Evolutionary conservation across 2,797 vertebrate genomes (phyloP), one percentile per base, ranked within the genome.

Genomic region (Phrynocephalus guinanensis): DNA sequence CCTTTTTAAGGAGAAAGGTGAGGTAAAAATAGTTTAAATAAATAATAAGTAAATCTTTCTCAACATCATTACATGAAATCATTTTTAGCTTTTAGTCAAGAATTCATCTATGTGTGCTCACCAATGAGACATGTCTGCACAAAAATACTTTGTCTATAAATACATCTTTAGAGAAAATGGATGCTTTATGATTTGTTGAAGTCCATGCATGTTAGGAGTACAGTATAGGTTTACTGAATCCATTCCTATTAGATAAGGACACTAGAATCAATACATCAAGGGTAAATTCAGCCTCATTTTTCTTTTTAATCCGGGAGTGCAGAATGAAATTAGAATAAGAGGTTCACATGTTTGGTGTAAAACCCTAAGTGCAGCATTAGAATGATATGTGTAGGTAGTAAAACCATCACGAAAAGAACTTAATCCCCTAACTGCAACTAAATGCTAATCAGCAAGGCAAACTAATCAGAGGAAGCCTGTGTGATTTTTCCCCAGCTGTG

Each of bases 391-490:
- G 26, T 77, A 92, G 67, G 56, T 52, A 79, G 83, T 76, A 82
- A 87, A 89, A 89, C 82, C 89, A 68, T 44, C 81, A 0, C 22
- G 38, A 75, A 91, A 86, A 88, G 90, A 94, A 92, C 72, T 89
- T 92, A 85, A 94, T 93, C 73, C 87, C 91, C 13, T 79, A 60
- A 90, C 44, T 88, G 93, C 92, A 95, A 94, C 56, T 83, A 83
- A 90, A 92, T 82, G 87, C 92, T 86, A 89, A 91, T 86, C 50
- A 90, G 84, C 89, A 94, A 92, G 88, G 94, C 30, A 93, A 93
- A 86, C 33, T 71, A 82, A 90, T 82, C 83, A 86, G 73, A 68
- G 89, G 91, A 92, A 90, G 52, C 84, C 66, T 78, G 56, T 76
- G 77, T n/a, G 88, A 93, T 90, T 91, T 87, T 92, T 89, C 75